A percentile compares a stretch with the other conserved stretches of the same genome.
phyloP scores from a whole-genome alignment of 2,888 invertebrate genomes.

The Dryococelus australis region DNA sequence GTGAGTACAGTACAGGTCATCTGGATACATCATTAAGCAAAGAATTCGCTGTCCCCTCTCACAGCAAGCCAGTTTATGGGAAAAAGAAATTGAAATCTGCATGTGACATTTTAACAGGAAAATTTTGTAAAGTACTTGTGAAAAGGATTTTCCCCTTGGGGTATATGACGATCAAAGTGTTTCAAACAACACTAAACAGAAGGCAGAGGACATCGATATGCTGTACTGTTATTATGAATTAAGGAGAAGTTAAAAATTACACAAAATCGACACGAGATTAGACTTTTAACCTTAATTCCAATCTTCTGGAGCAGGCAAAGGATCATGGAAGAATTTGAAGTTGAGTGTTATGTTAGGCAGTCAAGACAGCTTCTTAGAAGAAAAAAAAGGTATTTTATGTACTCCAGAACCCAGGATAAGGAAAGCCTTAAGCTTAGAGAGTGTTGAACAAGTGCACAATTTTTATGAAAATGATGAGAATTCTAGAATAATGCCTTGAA shows the following conservation, averaged over 20 bases:
- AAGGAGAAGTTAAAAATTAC: neutral
- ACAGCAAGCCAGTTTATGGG: neutral
- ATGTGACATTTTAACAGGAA: neutral
- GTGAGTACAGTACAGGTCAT: neutral
- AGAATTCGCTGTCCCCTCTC: neutral
- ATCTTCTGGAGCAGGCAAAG: neutral
- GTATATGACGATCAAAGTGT: neutral
- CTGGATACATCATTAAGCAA: neutral
- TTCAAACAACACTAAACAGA: neutral
- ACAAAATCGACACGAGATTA: neutral
- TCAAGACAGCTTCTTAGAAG: neutral
- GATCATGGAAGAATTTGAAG: neutral
- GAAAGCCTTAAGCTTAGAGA: neutral
- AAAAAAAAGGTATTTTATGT: neutral
- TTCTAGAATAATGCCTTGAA: neutral
- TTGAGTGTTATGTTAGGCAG: neutral
- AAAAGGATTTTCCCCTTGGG: neutral
- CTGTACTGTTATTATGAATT: neutral
- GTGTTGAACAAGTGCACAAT: neutral
- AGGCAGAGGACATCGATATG: neutral
- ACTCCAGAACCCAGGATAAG: neutral
- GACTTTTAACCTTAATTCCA: neutral
- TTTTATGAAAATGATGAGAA: neutral
- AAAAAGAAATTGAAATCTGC: conserved; percentile 5
- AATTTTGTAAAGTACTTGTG: neutral